These are phyloP conservation scores for Chaetura pelagica DNA, from an alignment of 2,113 vertebrate genomes.

Conservation along the genomic window DNA sequence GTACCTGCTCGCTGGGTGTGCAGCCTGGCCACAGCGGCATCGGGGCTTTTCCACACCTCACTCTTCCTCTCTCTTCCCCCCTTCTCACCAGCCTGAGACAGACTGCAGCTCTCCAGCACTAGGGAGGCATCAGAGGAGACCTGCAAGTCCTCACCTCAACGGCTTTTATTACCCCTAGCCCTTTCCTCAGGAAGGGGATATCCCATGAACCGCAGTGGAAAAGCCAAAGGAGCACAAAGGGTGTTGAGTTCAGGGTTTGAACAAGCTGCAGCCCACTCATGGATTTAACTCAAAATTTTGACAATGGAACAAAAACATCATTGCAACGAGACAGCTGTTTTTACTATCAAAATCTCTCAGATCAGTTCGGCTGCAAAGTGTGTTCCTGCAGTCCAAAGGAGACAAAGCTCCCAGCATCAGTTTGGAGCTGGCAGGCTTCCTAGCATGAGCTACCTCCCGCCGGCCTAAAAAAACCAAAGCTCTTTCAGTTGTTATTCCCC, in stretches of 20 bases:
- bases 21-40: neutral
- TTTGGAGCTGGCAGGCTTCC: slow-evolving; percentile 35
- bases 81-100: neutral
- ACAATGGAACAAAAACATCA: slow-evolving; percentile 62
- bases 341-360: slow-evolving; percentile 62
- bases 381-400: slow-evolving; percentile 15
- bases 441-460: slow-evolving; percentile 45
- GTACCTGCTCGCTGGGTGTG: slow-evolving; percentile 3
- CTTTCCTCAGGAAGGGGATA: slow-evolving; percentile 55
- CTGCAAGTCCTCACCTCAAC: neutral
- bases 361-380: slow-evolving; percentile 49
- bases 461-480: slow-evolving; percentile 55
- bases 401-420: slow-evolving; percentile 40
- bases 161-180: slow-evolving; percentile 52
- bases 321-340: slow-evolving; percentile 61
- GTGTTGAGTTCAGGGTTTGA: slow-evolving; percentile 45
- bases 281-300: slow-evolving; percentile 58
- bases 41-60: neutral
- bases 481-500: slow-evolving; percentile 64
- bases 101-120: neutral
- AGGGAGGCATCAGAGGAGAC: neutral
- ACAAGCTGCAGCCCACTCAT: slow-evolving; percentile 50
- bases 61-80: neutral
- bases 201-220: slow-evolving; percentile 30
- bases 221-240: slow-evolving; percentile 58